A percentile compares a stretch with the other conserved stretches of the same genome.
Evolutionary conservation across 2,888 invertebrate species (phyloP).

Genomic region (Mechanitis messenoides): DNA sequence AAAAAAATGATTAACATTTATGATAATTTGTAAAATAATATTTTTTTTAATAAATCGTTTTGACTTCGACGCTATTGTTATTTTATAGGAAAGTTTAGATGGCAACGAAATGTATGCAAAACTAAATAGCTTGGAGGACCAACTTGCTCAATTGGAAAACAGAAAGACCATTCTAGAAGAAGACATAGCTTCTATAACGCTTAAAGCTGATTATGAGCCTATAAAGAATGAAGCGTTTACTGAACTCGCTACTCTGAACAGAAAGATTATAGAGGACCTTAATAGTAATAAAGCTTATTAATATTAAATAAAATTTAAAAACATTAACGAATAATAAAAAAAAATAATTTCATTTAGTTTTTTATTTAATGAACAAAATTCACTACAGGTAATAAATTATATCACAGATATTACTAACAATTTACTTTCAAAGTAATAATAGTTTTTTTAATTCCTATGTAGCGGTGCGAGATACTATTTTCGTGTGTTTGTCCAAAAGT

Average conservation of each 20-base stretch:
- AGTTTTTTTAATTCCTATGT: background rate
- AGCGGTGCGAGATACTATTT: constrained; percentile 21
- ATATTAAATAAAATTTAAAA: constrained; percentile 9
- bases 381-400: constrained; percentile 27
- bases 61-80: background rate
- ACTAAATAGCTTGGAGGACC: constrained; percentile 81
- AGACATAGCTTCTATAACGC: constrained; percentile 80
- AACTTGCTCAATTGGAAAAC: constrained; percentile 80
- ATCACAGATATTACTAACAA: constrained; percentile 33
- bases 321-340: constrained; percentile 6
- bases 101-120: constrained; percentile 84
- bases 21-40: background rate
- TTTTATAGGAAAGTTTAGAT: constrained; percentile 75
- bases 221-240: constrained; percentile 77
- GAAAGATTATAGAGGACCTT: constrained; percentile 68
- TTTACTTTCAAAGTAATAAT: constrained; percentile 8
- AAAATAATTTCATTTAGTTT: background rate
- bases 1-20: background rate
- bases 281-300: constrained; percentile 57
- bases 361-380: background rate
- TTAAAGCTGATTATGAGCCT: constrained; percentile 81
- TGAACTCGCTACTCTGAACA: constrained; percentile 75
- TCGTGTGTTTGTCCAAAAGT: constrained; percentile 41
- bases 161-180: constrained; percentile 81
- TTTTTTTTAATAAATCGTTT: background rate